phyloP scores from a whole-genome alignment of 2,113 vertebrate genomes.

The Istiophorus platypterus region DNA sequence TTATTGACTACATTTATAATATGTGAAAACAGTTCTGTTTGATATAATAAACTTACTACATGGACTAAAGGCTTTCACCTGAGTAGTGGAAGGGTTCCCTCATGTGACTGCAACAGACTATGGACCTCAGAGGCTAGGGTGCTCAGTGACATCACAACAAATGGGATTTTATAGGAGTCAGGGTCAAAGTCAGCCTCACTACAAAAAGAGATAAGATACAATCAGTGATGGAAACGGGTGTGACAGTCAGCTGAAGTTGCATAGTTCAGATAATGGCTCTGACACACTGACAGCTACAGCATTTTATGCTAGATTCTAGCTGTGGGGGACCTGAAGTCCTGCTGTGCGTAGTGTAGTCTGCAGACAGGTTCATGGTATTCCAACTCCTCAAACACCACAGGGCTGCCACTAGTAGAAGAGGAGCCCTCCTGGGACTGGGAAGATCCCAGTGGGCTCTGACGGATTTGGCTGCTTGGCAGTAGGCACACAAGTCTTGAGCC shows the following conservation, averaged over 20 bases:
- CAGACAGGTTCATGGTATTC: conserved; percentile 97
- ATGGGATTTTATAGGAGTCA: conserved; percentile 94
- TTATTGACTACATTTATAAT: not conserved
- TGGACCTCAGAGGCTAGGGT: conserved; percentile 93
- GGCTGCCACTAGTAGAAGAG: conserved; percentile 91
- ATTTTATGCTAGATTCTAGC: not conserved
- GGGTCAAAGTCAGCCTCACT: conserved; percentile 98
- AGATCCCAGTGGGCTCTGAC: conserved; percentile 94
- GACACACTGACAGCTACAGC: accelerated
- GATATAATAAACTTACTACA: not conserved
- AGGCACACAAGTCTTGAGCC: conserved; percentile 92
- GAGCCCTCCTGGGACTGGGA: conserved; percentile 93
- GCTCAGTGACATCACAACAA: conserved; percentile 93
- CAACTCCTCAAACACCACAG: conserved; percentile 96
- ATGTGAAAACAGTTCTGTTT: not conserved
- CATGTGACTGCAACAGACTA: conserved; percentile 94
- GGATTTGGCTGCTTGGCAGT: conserved; percentile 89
- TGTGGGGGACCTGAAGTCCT: conserved; percentile 88
- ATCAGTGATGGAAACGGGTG: conserved; percentile 17
- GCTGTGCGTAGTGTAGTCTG: conserved; percentile 89
- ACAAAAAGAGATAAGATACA: conserved; percentile 11
- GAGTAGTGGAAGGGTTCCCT: conserved; percentile 94
- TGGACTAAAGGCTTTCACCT: conserved; percentile 83
- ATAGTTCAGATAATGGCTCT: not conserved
- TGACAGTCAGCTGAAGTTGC: not conserved